phyloP scores from a whole-genome alignment of 2,797 vertebrate species.

The Falco cherrug region DNA sequence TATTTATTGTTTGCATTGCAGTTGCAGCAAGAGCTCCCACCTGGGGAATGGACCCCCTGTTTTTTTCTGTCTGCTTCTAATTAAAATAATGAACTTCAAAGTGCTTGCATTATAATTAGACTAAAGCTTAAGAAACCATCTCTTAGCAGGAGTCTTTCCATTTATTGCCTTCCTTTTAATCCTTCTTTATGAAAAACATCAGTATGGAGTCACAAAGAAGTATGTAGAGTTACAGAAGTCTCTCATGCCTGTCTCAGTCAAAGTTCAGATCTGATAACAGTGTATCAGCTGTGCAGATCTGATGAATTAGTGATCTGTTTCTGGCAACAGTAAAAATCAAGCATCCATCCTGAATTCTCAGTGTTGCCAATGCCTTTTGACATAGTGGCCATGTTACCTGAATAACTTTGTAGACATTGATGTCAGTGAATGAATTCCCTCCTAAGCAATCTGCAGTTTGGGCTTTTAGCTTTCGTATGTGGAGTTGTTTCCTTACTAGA shows the following conservation, averaged over 20 bases:
- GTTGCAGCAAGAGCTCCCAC: background rate
- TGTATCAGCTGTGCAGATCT: background rate
- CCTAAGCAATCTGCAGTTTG: background rate
- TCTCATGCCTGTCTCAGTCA: background rate
- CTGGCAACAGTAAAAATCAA: background rate
- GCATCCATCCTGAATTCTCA: background rate
- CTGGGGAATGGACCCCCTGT: background rate
- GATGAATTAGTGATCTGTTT: background rate
- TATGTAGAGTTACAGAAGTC: background rate
- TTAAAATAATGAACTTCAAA: conserved; percentile 35
- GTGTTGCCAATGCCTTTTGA: background rate
- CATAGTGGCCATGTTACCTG: background rate
- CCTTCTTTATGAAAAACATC: background rate
- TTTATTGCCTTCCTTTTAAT: background rate
- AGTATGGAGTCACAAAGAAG: background rate
- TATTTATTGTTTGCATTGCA: conserved; percentile 12
- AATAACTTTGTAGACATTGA: background rate
- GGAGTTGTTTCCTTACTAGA: background rate
- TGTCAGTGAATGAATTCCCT: background rate
- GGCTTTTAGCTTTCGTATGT: background rate
- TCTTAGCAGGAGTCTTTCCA: background rate
- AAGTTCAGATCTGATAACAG: background rate
- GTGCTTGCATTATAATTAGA: background rate
- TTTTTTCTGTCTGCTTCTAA: background rate
- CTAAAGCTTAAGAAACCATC: background rate